These are phyloP conservation scores for Megathymus violae DNA, from an alignment of 1,140 invertebrate species.

Conservation along the genomic window DNA sequence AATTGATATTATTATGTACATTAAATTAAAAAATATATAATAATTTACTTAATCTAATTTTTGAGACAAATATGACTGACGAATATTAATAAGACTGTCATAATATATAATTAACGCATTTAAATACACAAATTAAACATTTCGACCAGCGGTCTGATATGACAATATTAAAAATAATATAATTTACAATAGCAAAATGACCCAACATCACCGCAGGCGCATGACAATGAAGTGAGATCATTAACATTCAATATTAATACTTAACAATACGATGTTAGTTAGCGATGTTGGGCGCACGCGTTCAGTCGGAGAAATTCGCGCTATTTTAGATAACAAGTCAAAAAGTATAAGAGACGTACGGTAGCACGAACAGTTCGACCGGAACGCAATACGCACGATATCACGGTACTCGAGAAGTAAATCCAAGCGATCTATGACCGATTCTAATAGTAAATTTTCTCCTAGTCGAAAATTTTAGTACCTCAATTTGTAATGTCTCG, in stretches of 20 bases:
- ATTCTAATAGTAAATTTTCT: slow-evolving; percentile 32
- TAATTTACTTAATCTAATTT: slow-evolving; percentile 34
- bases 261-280: slow-evolving; percentile 76
- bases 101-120: not conserved
- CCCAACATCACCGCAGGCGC: slow-evolving; percentile 66
- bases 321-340: slow-evolving; percentile 26
- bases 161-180: slow-evolving; percentile 1
- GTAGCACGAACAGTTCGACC: slow-evolving; percentile 7
- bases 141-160: not conserved
- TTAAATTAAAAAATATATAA: slow-evolving; percentile 25
- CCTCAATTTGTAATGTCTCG: slow-evolving; percentile 39
- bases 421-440: slow-evolving; percentile 31
- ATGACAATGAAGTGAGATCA: slow-evolving; percentile 81
- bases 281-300: slow-evolving; percentile 45
- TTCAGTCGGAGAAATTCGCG: slow-evolving; percentile 19
- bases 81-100: slow-evolving; percentile 8
- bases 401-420: slow-evolving; percentile 27
- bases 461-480: slow-evolving; percentile 51
- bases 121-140: not conserved
- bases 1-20: slow-evolving; percentile 15
- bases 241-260: slow-evolving; percentile 80
- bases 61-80: slow-evolving; percentile 38
- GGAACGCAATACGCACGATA: slow-evolving; percentile 26
- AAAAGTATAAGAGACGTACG: not conserved
- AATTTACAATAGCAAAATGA: slow-evolving; percentile 46